These are phyloP conservation scores for Bradypodion ventrale DNA, from an alignment of 2,797 vertebrate species.

Conservation along the genomic window DNA sequence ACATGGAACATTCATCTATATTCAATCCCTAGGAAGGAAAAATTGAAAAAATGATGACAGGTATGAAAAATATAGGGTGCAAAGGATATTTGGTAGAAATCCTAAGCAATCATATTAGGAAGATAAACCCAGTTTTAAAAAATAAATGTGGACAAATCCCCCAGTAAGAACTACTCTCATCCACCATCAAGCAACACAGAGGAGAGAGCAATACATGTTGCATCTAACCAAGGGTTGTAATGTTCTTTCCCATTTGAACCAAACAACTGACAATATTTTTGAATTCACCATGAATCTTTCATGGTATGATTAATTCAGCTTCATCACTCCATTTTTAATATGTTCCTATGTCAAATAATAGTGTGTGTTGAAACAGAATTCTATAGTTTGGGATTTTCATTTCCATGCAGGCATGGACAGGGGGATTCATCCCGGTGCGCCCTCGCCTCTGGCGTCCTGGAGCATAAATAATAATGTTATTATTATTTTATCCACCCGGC, in stretches of 20 bases:
- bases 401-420: too few relatives aligned
- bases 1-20: conserved; percentile 84
- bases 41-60: neutral
- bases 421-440: too few relatives aligned
- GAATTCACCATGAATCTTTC: neutral
- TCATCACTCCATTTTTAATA: neutral
- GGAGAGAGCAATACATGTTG: neutral
- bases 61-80: neutral
- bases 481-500: too few relatives aligned
- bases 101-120: too few relatives aligned
- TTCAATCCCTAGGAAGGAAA: conserved; percentile 80
- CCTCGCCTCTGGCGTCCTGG: too few relatives aligned
- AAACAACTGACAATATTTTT: neutral
- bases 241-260: neutral
- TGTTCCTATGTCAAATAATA: neutral
- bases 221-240: neutral
- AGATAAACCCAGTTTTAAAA: too few relatives aligned
- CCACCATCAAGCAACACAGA: neutral
- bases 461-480: too few relatives aligned
- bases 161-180: neutral
- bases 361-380: neutral
- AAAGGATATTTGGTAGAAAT: too few relatives aligned
- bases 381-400: too few relatives aligned
- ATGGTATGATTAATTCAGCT: neutral
- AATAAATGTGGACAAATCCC: too few relatives aligned